Base-by-base conservation (phyloP, 2,797 vertebrate species). In the Characodon lateralis region DNA sequence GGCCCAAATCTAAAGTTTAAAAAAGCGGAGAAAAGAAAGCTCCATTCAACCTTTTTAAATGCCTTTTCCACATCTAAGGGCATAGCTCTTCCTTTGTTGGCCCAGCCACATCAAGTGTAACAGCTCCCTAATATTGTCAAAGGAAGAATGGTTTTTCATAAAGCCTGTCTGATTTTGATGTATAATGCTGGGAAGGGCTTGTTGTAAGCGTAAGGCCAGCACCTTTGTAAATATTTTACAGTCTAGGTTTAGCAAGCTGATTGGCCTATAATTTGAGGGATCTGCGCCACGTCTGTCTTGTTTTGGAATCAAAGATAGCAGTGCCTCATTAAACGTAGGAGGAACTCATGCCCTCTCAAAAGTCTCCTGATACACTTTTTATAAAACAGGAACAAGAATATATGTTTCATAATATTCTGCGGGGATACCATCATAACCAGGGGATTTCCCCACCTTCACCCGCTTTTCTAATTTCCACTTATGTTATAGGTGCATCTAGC, bases 321-420 rank as follows among this genome's bases (percentile, higher is more conserved):
- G 4, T 26, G 41, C 28, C 9, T 74, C 53, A 50, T 74, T 78
- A 69, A 59, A 69, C 0, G 26, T 72, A 8, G 7, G 13, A 2
- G 39, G 59, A 0, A 73, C 1, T 0, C 14, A 50, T 16, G 43
- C 65, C 6, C 0, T 46, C 5, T 79, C 71, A 14, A 53, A 53
- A 39, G 14, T 14, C 28, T 35, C 48, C 41, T 53, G 1, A 5
- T 77, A 77, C 3, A 72, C 24, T 2, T 51, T 59, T 28, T 72
- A 43, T 5, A 63, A 16, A 1, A 63, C 13, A 35, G 59, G 59
- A 10, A 28, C 10, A 16, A 63, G 28, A 63, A 63, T 63, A 28
- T 63, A 63, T 14, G 31, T 6, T 13, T 72, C 70, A 2, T 70
- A 78, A 20, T 73, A 78, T n/a, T 78, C 71, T 31, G 35, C 3